Conservation (phyloP, 2,113 vertebrate genomes). For the Stigmatopora argus region DNA sequence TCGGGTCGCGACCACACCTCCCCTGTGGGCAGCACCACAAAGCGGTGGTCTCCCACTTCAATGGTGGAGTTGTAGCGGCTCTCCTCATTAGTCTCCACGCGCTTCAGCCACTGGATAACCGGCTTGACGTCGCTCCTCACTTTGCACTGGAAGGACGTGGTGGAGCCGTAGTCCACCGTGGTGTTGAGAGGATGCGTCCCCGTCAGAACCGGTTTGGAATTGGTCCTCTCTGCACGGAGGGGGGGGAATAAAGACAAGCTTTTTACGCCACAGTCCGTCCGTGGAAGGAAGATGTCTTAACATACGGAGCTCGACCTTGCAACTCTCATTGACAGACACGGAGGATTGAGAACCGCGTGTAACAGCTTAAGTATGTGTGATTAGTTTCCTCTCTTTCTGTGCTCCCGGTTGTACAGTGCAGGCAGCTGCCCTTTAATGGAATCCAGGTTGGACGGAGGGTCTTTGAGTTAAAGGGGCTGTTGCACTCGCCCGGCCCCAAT, state of each 20-base stretch:
- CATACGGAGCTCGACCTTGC: constrained; percentile 33
- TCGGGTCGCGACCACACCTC: constrained; percentile 96
- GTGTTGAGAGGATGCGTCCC: constrained; percentile 96
- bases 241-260: background rate
- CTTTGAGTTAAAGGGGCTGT: constrained; percentile 38
- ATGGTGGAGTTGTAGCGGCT: constrained; percentile 96
- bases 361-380: constrained; percentile 67
- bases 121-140: constrained; percentile 97
- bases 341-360: constrained; percentile 59
- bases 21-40: constrained; percentile 90
- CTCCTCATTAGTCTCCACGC: constrained; percentile 85
- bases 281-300: constrained; percentile 22
- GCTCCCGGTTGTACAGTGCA: constrained; percentile 64
- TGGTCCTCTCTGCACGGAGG: constrained; percentile 79
- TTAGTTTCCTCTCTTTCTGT: constrained; percentile 62
- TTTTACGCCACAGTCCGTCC: constrained; percentile 33
- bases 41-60: constrained; percentile 87
- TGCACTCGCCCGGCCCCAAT: background rate
- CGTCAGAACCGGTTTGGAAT: constrained; percentile 91
- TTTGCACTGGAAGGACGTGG: constrained; percentile 96
- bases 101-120: constrained; percentile 96
- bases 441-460: constrained; percentile 76
- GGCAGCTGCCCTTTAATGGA: constrained; percentile 83
- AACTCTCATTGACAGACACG: constrained; percentile 43
- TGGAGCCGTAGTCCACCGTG: constrained; percentile 90